Conservation (phyloP, 2,113 vertebrate genomes). For the Heterocephalus glaber region DNA sequence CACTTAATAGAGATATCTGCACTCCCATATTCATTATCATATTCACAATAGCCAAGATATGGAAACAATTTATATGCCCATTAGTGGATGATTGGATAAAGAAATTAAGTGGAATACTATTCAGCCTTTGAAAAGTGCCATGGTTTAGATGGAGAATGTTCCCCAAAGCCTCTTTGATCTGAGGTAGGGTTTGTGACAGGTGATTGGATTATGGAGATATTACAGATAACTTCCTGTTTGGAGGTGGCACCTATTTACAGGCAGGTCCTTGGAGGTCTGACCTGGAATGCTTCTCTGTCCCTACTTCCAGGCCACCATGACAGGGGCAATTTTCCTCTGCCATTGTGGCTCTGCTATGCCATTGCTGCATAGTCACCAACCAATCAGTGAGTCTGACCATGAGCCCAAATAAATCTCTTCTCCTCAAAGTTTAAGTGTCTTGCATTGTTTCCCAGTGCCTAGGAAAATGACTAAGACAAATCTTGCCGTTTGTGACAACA, state of each 20-base stretch:
- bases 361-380: background rate
- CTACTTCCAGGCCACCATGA: background rate
- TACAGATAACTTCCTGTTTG: background rate
- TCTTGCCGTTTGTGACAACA: background rate
- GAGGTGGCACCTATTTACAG: background rate
- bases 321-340: background rate
- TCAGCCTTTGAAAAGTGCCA: background rate
- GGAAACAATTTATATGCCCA: background rate
- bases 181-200: background rate
- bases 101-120: background rate
- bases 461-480: background rate
- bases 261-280: background rate
- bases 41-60: background rate
- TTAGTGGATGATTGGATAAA: background rate
- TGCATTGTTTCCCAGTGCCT: background rate
- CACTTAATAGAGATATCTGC: background rate
- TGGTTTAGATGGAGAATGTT: background rate
- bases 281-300: background rate
- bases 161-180: background rate
- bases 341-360: background rate
- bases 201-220: background rate
- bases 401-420: background rate
- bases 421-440: background rate
- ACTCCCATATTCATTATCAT: background rate
- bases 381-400: background rate